Evolutionary conservation across 2,113 vertebrate species (phyloP).

Genomic region (Nannospalax galili): DNA sequence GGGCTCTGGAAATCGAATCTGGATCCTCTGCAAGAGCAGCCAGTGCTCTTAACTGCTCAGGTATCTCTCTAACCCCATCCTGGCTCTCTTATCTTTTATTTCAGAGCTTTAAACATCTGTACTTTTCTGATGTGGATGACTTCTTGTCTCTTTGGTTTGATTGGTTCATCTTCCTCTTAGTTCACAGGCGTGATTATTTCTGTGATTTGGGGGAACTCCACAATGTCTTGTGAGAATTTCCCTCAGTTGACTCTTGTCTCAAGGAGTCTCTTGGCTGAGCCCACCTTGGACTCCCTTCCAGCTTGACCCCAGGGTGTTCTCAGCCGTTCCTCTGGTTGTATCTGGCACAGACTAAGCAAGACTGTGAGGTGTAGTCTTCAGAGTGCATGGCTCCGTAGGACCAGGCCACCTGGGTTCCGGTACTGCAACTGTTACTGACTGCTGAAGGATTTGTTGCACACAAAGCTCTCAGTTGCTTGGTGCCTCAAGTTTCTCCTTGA

Average conservation of each 20-base stretch:
- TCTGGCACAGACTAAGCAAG: neutral
- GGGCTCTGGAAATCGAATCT: too few relatives aligned
- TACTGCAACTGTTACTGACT: neutral
- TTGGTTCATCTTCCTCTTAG: neutral
- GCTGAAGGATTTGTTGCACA: neutral
- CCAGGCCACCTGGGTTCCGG: neutral
- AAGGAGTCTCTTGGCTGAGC: neutral
- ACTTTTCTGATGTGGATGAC: neutral
- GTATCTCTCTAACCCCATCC: too few relatives aligned
- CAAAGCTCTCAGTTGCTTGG: neutral
- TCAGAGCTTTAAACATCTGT: neutral
- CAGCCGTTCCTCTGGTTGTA: neutral
- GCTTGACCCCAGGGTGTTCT: neutral
- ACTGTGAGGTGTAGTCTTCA: neutral
- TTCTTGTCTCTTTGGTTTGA: neutral
- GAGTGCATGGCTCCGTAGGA: too few relatives aligned
- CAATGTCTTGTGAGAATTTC: neutral
- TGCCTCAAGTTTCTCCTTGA: constrained; percentile 35
- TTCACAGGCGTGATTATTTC: constrained; percentile 13
- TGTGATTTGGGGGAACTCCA: neutral
- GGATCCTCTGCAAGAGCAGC: too few relatives aligned
- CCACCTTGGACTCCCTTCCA: neutral
- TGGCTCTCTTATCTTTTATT: neutral
- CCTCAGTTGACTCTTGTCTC: neutral
- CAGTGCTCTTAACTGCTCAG: too few relatives aligned